Base-by-base conservation (phyloP, 2,797 vertebrate genomes). In the Chaenodraco wilsoni region DNA sequence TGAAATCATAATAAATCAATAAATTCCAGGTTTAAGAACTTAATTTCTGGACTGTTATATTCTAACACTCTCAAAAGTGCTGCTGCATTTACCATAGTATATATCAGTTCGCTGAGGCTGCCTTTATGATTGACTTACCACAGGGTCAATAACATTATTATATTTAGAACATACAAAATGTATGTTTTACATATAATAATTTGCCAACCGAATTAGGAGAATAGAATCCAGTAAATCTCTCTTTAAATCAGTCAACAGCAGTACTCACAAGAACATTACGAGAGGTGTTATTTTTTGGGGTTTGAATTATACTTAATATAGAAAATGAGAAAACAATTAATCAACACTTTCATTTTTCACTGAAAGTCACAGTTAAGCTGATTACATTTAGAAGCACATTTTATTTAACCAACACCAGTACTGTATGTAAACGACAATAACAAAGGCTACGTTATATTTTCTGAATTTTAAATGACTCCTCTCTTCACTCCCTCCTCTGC, bases 401-500 rank as follows among this genome's bases (percentile, higher is more conserved):
- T 43, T 11, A 2, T n/a, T 48, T 13, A 23, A 46, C 16, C 10
- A 5, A 40, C 23, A 13, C 16, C 3, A 2, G 21, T 27, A 27
- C 4, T 27, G 27, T 45, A 19, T 66, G 15, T 77, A 14, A 37
- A 74, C 46, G 10, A 61, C 4, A 12, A 43, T 13, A 69, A 63
- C 5, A 48, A 21, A 52, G 0, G 1, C 27, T 7, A 4, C 5
- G 2, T 43, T 40, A 33, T 52, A 40, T 58, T 55, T 50, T 59
- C 21, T 57, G 5, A 49, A 16, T 41, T 63, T 49, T 15, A 21
- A 27, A 72, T 2, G 14, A 5, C 9, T 27, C 12, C 10, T 37
- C 16, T 10, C 33, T 37, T 87, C 78, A 89, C 71, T 87, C 89
- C 45, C 87, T 88, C 76, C 69, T 89, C 74, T 77, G 84, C 17